Evolutionary conservation across 2,888 invertebrate genomes (phyloP).

Genomic region (Ormyrus nitidulus): DNA sequence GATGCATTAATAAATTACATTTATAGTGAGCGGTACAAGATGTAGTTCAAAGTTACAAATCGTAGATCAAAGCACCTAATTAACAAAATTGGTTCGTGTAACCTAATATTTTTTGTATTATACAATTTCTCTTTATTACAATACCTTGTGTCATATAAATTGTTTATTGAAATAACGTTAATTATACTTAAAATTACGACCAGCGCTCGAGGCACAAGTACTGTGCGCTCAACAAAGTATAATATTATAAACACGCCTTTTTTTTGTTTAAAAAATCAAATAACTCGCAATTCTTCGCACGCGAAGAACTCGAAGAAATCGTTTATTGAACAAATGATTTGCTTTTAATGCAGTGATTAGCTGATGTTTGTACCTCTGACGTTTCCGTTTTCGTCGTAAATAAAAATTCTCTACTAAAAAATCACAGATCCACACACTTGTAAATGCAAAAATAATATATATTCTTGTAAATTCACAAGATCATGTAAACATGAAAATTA

Average conservation of each 20-base stretch:
- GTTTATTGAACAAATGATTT: conserved; percentile 43
- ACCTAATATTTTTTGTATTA: background rate
- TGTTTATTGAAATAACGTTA: conserved; percentile 45
- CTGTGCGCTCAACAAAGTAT: conserved; percentile 43
- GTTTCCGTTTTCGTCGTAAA: conserved; percentile 29
- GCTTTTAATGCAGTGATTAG: conserved; percentile 22
- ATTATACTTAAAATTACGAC: conserved; percentile 35
- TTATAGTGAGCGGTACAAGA: background rate
- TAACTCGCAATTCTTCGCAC: conserved; percentile 26
- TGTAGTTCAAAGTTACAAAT: conserved; percentile 1
- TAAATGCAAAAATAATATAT: conserved; percentile 39
- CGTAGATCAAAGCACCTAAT: conserved; percentile 18
- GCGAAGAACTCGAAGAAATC: conserved; percentile 28
- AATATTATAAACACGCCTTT: conserved; percentile 31
- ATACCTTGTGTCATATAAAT: conserved; percentile 38
- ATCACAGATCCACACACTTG: conserved; percentile 49
- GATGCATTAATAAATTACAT: conserved; percentile 30
- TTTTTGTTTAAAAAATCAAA: conserved; percentile 26
- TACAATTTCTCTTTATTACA: conserved; percentile 23
- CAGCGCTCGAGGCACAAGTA: conserved; percentile 36
- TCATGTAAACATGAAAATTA: conserved; percentile 34
- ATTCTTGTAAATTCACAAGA: conserved; percentile 44
- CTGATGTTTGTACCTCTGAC: conserved; percentile 33
- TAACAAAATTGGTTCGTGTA: conserved; percentile 32
- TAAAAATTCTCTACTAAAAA: conserved; percentile 35